Percentiles rank a stretch among this genome's conserved stretches.
Evolutionary conservation across 2,888 invertebrate species (phyloP).

Genomic region (Gibbula magus): DNA sequence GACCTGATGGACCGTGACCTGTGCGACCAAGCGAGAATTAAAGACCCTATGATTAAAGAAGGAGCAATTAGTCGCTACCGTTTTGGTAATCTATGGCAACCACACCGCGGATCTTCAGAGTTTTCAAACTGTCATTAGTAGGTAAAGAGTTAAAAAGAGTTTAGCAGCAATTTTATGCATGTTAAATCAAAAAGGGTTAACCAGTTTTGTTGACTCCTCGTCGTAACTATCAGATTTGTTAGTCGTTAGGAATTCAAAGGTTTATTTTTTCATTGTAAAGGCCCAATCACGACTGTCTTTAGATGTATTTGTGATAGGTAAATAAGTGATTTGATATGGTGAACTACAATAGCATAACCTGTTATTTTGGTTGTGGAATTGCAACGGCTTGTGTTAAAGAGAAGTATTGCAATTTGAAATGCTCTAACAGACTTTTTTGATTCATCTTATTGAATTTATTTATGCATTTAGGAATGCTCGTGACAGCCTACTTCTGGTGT

Average conservation of each 20-base stretch:
- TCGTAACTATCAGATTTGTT: background rate
- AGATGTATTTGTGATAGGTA: background rate
- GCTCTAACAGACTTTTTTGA: too few relatives aligned
- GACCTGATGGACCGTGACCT: background rate
- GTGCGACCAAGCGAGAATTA: background rate
- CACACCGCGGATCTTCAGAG: background rate
- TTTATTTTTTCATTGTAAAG: background rate
- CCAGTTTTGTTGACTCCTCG: background rate
- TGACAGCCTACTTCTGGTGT: too few relatives aligned
- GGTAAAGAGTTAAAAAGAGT: background rate
- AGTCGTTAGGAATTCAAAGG: background rate
- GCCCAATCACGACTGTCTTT: background rate
- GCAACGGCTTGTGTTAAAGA: too few relatives aligned
- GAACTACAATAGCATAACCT: too few relatives aligned
- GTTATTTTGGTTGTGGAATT: too few relatives aligned
- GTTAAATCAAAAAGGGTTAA: background rate
- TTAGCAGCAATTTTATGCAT: background rate
- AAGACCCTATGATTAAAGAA: background rate
- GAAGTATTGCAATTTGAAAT: too few relatives aligned
- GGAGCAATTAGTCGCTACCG: too few relatives aligned
- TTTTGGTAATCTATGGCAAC: too few relatives aligned
- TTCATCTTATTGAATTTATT: too few relatives aligned
- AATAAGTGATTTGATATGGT: background rate
- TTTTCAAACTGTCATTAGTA: constrained; percentile 6
- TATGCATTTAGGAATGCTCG: too few relatives aligned